Evolutionary conservation across 23 tunicate species (phyloP), one percentile per base, ranked within the genome.

Genomic region (Clavelina lepadiformis): DNA sequence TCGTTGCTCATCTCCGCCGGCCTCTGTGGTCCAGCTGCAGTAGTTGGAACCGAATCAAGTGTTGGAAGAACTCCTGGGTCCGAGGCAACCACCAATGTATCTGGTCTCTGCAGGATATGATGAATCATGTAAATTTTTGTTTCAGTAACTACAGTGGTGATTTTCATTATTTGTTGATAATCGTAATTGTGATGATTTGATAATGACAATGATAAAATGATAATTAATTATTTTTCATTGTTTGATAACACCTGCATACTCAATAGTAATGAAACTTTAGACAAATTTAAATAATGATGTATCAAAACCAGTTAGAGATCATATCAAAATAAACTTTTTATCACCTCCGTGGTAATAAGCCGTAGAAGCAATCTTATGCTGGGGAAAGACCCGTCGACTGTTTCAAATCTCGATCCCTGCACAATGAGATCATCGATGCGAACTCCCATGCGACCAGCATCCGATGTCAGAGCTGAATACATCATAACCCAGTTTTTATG

Each of bases 311-410:
- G 27, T 63, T 35, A 29, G 15, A 22, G 23, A 22, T 54, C 23
- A 54, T 20, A 54, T n/a, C 25, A 54, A n/a, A 8, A 44, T 13
- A n/a, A n/a, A 7, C n/a, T 24, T 18, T 15, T 11, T 0, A 51
- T 55, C 27, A 72, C 84, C 71, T 89, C 97, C 19, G 89, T 80
- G 56, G 85, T 69, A 35, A 89, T 80, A 0, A 89, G 82, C 36
- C 97, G 56, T 31, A 89, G 34, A 3, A 76, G 33, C 2, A 89
- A 73, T 15, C 86, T 53, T 2, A 80, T 53, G 23, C 75, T 75
- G 2, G 89, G 89, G 38, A 34, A 71, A 41, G 75, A 56, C 0
- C 80, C 88, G 6, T 37, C 76, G 25, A 38, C 19, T 8, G 87
- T 75, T 35, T 31, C 32, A 30, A 89, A 81, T 3, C 57, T 32